Conservation (phyloP, 2,113 vertebrate genomes). For the Calonectris borealis region DNA sequence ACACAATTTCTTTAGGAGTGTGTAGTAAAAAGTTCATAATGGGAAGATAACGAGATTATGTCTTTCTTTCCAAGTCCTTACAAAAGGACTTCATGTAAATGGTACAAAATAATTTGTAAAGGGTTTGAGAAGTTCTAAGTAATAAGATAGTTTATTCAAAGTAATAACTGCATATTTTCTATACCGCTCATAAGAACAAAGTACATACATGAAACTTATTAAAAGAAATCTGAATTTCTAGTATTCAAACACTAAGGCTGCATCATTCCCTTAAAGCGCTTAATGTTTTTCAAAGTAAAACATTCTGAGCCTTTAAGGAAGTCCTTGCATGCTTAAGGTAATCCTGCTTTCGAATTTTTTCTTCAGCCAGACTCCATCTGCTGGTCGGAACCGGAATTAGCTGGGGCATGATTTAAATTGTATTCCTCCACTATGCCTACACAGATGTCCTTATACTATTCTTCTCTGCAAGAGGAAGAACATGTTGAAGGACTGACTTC, state of each 20-base stretch:
- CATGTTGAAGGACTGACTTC: background rate
- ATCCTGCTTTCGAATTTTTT: background rate
- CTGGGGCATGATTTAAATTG: background rate
- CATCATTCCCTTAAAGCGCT: background rate
- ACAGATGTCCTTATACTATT: background rate
- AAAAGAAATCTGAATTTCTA: background rate
- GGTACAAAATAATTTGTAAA: background rate
- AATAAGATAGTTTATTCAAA: background rate
- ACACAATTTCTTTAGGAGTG: background rate
- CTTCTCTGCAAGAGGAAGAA: background rate
- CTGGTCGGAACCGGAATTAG: background rate
- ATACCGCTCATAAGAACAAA: background rate
- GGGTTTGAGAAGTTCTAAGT: background rate
- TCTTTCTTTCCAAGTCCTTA: background rate
- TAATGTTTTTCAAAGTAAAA: background rate
- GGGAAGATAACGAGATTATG: background rate
- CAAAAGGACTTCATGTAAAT: background rate
- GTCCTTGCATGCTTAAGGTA: background rate
- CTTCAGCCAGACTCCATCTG: conserved; percentile 27
- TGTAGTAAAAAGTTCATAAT: background rate
- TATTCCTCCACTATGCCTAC: background rate
- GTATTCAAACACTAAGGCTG: background rate
- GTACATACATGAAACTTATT: background rate
- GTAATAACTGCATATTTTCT: background rate
- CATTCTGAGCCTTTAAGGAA: background rate